These are phyloP conservation scores for Drosophila suzukii DNA, from an alignment of 1,140 invertebrate genomes.

Conservation along the genomic window DNA sequence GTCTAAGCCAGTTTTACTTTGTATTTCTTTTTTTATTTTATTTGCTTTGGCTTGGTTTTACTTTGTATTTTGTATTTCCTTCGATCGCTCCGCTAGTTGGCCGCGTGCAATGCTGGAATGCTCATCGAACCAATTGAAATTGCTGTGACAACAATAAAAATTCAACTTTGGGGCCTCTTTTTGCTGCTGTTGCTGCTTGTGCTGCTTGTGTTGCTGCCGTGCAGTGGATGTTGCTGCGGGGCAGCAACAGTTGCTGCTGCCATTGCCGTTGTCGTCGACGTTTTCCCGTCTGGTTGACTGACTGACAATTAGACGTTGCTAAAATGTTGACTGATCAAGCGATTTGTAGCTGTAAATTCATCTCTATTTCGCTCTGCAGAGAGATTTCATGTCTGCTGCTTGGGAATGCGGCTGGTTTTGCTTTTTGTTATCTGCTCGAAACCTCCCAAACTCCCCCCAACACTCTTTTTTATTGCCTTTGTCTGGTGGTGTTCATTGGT, in stretches of 20 bases:
- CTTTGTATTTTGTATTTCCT: slow-evolving; percentile 21
- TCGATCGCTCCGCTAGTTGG: slow-evolving; percentile 60
- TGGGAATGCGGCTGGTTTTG: slow-evolving; percentile 43
- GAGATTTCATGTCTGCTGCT: slow-evolving; percentile 64
- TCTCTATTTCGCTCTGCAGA: slow-evolving; percentile 75
- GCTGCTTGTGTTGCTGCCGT: slow-evolving; percentile 6
- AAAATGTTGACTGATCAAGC: slow-evolving; percentile 84
- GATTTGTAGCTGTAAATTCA: slow-evolving; percentile 84
- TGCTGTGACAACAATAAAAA: slow-evolving; percentile 85
- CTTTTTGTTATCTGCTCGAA: neutral
- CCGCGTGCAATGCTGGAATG: slow-evolving; percentile 82
- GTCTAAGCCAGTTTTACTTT: slow-evolving; percentile 69
- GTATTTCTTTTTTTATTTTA: slow-evolving; percentile 20
- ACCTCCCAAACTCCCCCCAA: neutral
- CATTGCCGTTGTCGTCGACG: slow-evolving; percentile 25
- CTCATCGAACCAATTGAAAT: slow-evolving; percentile 84
- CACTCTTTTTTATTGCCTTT: slow-evolving; percentile 48
- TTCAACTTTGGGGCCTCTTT: slow-evolving; percentile 81
- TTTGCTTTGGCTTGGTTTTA: slow-evolving; percentile 15
- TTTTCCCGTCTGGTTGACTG: slow-evolving; percentile 62
- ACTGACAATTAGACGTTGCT: slow-evolving; percentile 82
- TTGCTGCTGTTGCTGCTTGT: slow-evolving; percentile 29
- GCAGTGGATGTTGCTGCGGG: slow-evolving; percentile 13
- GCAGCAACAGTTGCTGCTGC: slow-evolving; percentile 7
- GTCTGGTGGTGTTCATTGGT: slow-evolving; percentile 31